Base-by-base conservation (phyloP, 2,888 invertebrate species). In the Lutraria lutraria region DNA sequence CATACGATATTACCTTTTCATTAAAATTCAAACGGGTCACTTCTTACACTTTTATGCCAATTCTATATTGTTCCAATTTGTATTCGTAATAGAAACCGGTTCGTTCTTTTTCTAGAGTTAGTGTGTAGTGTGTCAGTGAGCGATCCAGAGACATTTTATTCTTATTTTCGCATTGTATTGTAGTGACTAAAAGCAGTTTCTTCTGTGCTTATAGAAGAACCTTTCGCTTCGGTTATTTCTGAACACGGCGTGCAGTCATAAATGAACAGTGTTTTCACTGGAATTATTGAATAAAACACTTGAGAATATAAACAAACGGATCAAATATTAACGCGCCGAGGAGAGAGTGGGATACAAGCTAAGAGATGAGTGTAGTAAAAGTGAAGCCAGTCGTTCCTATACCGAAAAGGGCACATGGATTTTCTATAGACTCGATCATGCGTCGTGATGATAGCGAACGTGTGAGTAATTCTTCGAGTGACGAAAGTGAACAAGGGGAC, bases 361-460 rank as follows among this genome's bases (percentile, higher is more conserved):
- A n/a, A 54, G 31, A 81, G 81, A 88, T 88, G 87, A 89, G 88
- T 79, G 76, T 68, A n/a, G 72, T 80, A 56, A 89, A 90, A 81
- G 85, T 89, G 52, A 90, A 86, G 19, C 89, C 89, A 4, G 63
- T 91, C 0, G 76, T 90, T 21, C 91, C 91, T n/a, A 76, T 91
- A 16, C 89, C 91, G 19, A 91, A 90, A 52, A 52, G 90, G 29
- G 56, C 85, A n/a, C 76, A 89, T 85, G 91, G 88, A 54, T 91
- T 91, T 81, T 90, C 91, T 54, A 91, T 91, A n/a, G 91, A 89
- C 31, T 91, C 91, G 43, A 87, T 91, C 21, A 91, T 91, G 88
- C 53, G 91, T 16, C 83, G 85, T 19, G 89, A 90, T 43, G 87
- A 87, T 19, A 60, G 43, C 8, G 86, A 86, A 21, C 60, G 87